Base-by-base conservation (phyloP, 2,797 vertebrate species). In the Rallus crepitans region DNA sequence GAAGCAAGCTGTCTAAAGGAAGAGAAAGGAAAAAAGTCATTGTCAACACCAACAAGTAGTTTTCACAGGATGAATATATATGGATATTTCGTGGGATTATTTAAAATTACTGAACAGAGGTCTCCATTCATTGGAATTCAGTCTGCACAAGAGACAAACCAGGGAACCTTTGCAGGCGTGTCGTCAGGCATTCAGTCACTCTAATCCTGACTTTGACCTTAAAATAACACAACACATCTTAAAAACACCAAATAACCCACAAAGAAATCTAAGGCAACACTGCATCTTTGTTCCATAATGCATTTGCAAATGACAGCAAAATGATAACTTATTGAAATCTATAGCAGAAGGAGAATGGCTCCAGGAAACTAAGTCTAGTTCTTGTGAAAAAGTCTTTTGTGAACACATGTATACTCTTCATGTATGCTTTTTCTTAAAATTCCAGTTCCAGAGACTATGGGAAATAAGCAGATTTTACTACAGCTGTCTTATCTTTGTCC, bases 1-100 rank as follows among this genome's bases (percentile, higher is more conserved):
- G 97, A 99, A 99, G 93, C 99, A 99, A 19, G 99, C 99, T 6
- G 99, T 99, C 99, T 99, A 97, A 63, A 93, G 76, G 59, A 88
- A 87, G 17, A 92, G 80, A n/a, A 4, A 48, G 87, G 87, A 45
- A 47, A 47, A 40, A 63, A 50, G 70, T 31, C 52, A 63, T 63
- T 61, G 60, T 96, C 82, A 97, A 80, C 37, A 93, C 64, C 71
- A 90, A 64, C 48, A 87, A 93, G 81, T 6, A 87, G 78, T 79
- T 76, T 95, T 69, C 88, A 86, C 70, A 85, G 20, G 47, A 93
- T 86, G 53, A 77, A 96, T 93, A 94, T 63, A 94, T 79, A 89
- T 82, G 73, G 82, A 95, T 73, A 85, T 35, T 94, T 95, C 85
- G 82, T 61, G 50, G 86, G 87, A 94, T 91, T 97, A 95, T 90